A percentile compares a stretch with the other conserved stretches of the same genome.
phyloP scores from a whole-genome alignment of 2,888 invertebrate genomes.

The Agrypnus murinus region DNA sequence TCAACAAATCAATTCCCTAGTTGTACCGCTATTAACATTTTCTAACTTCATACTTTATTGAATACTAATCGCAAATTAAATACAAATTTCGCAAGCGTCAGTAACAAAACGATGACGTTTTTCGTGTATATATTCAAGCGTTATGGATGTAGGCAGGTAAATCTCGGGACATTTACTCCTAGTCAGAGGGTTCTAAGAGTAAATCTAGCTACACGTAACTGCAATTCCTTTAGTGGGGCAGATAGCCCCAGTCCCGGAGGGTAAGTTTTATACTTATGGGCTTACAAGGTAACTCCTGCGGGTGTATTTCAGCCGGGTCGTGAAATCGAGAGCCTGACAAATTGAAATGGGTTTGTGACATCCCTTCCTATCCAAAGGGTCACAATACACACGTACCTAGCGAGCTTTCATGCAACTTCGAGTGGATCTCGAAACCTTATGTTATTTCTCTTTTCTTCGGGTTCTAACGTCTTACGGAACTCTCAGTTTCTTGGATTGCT shows the following conservation, averaged over 20 bases:
- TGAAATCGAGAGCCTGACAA: conserved; percentile 67
- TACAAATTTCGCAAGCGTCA: neutral
- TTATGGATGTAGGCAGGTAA: conserved; percentile 30
- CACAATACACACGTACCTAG: conserved; percentile 50
- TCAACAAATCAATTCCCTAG: neutral
- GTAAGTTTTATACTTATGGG: conserved; percentile 66
- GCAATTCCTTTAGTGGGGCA: conserved; percentile 57
- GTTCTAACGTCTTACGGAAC: conserved; percentile 33
- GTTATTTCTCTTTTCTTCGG: conserved; percentile 45
- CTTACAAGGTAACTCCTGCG: conserved; percentile 65
- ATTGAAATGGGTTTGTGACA: conserved; percentile 68
- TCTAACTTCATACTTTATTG: neutral
- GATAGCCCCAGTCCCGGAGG: conserved; percentile 58
- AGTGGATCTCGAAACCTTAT: conserved; percentile 45
- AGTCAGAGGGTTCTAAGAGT: conserved; percentile 50
- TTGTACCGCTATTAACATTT: too few species aligned
- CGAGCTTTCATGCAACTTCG: conserved; percentile 44
- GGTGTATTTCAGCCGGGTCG: conserved; percentile 67
- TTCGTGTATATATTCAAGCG: neutral
- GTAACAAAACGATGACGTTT: neutral
- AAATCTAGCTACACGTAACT: conserved; percentile 58
- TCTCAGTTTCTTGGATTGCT: conserved; percentile 35
- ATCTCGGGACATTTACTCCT: conserved; percentile 41
- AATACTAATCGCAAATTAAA: neutral
- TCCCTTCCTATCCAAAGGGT: conserved; percentile 53